Evolutionary conservation across 2,797 vertebrate species (phyloP), one percentile per base, ranked within the genome.

Genomic region (Pygocentrus nattereri): DNA sequence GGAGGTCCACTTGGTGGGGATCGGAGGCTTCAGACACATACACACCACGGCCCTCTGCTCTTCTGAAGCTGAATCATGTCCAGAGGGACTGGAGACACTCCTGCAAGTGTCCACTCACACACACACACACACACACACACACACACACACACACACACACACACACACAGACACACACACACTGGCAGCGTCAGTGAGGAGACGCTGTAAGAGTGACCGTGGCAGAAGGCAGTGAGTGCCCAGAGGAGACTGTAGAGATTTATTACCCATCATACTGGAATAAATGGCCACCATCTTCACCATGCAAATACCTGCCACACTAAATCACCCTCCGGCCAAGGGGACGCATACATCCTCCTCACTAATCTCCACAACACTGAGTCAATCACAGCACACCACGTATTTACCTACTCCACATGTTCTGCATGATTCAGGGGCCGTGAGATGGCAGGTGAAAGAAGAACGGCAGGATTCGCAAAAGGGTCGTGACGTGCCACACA

Each of bases 221-320:
- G 34, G 80, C 47, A 59, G 72, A 34, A 76, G 59, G 21, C 56
- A 21, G 23, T 34, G 13, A 31, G 25, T 64, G 68, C 69, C 70
- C 78, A 80, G n/a, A 30, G 34, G 74, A 78, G 34, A 56, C 65
- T 52, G 74, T 61, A 2, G 47, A 79, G 79, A 87, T 84, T 75
- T 80, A 85, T 84, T 82, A 76, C 61, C 64, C 68, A 61, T 80
- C 59, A 82, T 54, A 70, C 50, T 76, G 67, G 59, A 58, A 81
- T 84, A 83, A 86, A 86, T 78, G 77, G 70, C 41, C 71, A 77
- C 65, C 56, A 80, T 72, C 73, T 38, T 84, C 52, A 19, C 73
- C 74, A 84, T 78, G 82, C 82, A 85, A 81, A 83, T 81, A 82
- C 50, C 82, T 68, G 68, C 76, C 68, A 82, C 19, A 56, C 30